These are phyloP conservation scores for Euura saliciscinereae DNA, from an alignment of 1,140 invertebrate species.

Conservation along the genomic window DNA sequence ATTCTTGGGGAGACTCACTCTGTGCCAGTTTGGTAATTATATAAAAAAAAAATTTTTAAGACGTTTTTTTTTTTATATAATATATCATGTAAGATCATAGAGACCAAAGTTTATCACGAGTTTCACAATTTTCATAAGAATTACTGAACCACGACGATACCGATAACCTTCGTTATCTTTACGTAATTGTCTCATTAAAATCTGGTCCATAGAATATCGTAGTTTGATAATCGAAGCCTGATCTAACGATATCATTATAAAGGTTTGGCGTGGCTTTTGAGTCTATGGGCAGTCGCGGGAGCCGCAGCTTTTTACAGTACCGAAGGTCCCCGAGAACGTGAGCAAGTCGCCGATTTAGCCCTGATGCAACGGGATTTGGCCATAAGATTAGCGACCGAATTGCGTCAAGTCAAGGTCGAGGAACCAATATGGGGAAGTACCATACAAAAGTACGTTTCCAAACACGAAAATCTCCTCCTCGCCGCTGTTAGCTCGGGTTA, in stretches of 20 bases:
- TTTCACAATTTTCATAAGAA: no score
- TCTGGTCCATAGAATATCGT: no score
- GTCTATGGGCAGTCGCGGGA: constrained; percentile 64
- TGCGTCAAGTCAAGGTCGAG: constrained; percentile 56
- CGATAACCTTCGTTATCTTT: no score
- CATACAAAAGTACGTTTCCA: constrained; percentile 59
- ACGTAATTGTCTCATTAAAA: no score
- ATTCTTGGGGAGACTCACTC: constrained; percentile 49
- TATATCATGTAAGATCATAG: no score
- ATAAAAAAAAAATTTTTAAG: no score
- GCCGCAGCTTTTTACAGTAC: constrained; percentile 64
- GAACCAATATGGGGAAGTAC: constrained; percentile 60
- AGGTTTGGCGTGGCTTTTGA: constrained; percentile 60
- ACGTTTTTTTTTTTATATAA: no score
- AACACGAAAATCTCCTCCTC: constrained; percentile 62
- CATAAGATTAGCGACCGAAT: constrained; percentile 59
- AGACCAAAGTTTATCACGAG: no score
- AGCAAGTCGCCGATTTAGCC: constrained; percentile 57
- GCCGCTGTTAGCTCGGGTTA: constrained; percentile 63
- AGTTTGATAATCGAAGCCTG: no score
- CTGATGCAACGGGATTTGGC: constrained; percentile 60
- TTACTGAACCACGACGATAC: no score
- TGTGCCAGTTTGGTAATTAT: constrained; percentile 53
- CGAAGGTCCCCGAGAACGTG: constrained; percentile 64
- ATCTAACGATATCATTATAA: constrained; percentile 13